A percentile compares a stretch with the other conserved stretches of the same genome.
phyloP scores from a whole-genome alignment of 2,113 vertebrate genomes.

The Pseudorhombus dupliciocellatus region DNA sequence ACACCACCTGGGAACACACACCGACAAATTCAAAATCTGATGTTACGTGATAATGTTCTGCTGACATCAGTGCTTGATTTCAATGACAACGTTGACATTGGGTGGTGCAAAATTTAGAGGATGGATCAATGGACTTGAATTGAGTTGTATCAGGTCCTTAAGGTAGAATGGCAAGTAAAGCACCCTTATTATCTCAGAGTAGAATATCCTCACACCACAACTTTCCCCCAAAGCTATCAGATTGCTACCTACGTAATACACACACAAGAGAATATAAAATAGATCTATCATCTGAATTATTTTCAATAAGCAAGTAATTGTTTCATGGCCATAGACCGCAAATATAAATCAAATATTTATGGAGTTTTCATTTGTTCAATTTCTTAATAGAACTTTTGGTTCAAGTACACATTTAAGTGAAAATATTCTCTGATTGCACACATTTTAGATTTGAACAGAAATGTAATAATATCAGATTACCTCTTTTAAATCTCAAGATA shows the following conservation, averaged over 20 bases:
- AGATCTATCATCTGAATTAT: slow-evolving; percentile 61
- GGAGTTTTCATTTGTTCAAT: slow-evolving; percentile 64
- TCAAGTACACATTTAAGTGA: slow-evolving; percentile 76
- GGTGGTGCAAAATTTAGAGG: slow-evolving; percentile 57
- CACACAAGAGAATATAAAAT: slow-evolving; percentile 79
- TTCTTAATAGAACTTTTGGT: slow-evolving; percentile 71
- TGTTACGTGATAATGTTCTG: slow-evolving; percentile 41
- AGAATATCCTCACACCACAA: slow-evolving; percentile 61
- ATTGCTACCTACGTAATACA: slow-evolving; percentile 72
- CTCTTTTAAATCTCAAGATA: slow-evolving; percentile 48
- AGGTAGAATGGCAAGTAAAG: slow-evolving; percentile 77
- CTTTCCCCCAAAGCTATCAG: slow-evolving; percentile 70
- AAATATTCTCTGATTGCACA: slow-evolving; percentile 76
- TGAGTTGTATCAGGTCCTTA: slow-evolving; percentile 70
- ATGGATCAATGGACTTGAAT: slow-evolving; percentile 52
- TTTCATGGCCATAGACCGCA: slow-evolving; percentile 64
- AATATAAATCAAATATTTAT: slow-evolving; percentile 75
- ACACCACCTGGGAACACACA: slow-evolving; percentile 43
- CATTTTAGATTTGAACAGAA: slow-evolving; percentile 61
- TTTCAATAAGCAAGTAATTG: slow-evolving; percentile 66
- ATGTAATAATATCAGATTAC: slow-evolving; percentile 51
- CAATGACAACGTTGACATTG: slow-evolving; percentile 55
- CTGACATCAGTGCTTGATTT: slow-evolving; percentile 69
- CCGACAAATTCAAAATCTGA: slow-evolving; percentile 34
- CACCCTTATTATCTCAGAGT: slow-evolving; percentile 71